phyloP scores from a whole-genome alignment of 2,888 invertebrate genomes.

The Fabriciana adippe region DNA sequence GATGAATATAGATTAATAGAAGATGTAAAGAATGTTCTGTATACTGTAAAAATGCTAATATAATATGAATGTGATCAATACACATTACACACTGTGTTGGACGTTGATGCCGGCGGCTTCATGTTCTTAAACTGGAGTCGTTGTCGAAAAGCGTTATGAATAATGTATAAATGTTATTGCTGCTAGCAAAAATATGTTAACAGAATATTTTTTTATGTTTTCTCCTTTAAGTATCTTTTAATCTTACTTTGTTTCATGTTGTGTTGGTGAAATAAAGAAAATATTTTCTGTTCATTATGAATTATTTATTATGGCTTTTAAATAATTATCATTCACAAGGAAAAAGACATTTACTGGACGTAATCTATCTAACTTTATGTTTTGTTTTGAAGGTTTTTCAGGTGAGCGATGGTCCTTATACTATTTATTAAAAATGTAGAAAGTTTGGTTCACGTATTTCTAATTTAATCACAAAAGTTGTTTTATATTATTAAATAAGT shows the following conservation, averaged over 20 bases:
- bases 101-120: neutral
- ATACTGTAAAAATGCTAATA: neutral
- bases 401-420: neutral
- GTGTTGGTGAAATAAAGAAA: neutral
- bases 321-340: conserved; percentile 1
- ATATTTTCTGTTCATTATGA: neutral
- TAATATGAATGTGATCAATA: neutral
- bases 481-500: no score
- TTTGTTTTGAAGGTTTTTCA: conserved; percentile 17
- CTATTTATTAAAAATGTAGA: no score
- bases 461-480: no score
- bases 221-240: conserved; percentile 3
- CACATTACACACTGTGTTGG: neutral
- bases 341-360: conserved; percentile 4
- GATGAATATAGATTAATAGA: neutral
- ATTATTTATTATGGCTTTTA: conserved; percentile 5
- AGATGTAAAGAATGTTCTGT: neutral
- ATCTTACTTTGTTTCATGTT: neutral
- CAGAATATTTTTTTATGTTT: neutral
- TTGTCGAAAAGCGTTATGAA: conserved; percentile 1
- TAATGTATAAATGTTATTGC: neutral
- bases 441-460: no score
- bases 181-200: neutral
- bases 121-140: neutral
- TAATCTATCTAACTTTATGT: conserved; percentile 10